Conservation (phyloP, 2,797 vertebrate genomes). For the Enteromius afrohamiltoni region DNA sequence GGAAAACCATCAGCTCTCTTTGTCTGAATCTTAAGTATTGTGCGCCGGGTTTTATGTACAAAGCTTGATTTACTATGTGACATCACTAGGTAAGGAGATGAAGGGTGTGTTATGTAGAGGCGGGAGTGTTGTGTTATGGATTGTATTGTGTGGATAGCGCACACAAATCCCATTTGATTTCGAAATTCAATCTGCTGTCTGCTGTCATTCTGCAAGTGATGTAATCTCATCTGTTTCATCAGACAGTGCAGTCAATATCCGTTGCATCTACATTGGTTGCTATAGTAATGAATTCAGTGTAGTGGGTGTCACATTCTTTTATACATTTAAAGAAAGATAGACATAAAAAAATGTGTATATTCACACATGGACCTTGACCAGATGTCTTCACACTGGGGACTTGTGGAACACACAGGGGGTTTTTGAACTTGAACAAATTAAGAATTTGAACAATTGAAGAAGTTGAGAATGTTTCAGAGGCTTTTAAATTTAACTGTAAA, state of each 20-base stretch:
- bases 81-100: conserved; percentile 10
- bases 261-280: not conserved
- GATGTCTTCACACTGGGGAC: not conserved
- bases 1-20: conserved; percentile 20
- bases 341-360: not conserved
- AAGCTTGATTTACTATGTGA: conserved; percentile 11
- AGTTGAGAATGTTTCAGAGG: too few relatives aligned
- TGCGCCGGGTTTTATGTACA: conserved; percentile 6
- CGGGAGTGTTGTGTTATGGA: not conserved
- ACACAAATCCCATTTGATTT: conserved; percentile 29
- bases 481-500: too few relatives aligned
- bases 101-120: conserved; percentile 19
- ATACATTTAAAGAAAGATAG: not conserved
- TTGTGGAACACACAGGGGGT: not conserved
- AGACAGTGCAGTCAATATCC: not conserved
- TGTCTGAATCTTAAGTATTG: conserved; percentile 33
- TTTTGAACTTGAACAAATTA: not conserved
- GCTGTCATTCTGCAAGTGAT: conserved; percentile 17
- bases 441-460: not conserved
- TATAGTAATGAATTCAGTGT: not conserved
- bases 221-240: conserved; percentile 4
- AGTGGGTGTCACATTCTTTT: not conserved
- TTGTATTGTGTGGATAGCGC: not conserved
- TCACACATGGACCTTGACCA: not conserved
- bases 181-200: conserved; percentile 15